Base-by-base conservation (phyloP, 2,113 vertebrate genomes). In the Phyllostomus discolor region DNA sequence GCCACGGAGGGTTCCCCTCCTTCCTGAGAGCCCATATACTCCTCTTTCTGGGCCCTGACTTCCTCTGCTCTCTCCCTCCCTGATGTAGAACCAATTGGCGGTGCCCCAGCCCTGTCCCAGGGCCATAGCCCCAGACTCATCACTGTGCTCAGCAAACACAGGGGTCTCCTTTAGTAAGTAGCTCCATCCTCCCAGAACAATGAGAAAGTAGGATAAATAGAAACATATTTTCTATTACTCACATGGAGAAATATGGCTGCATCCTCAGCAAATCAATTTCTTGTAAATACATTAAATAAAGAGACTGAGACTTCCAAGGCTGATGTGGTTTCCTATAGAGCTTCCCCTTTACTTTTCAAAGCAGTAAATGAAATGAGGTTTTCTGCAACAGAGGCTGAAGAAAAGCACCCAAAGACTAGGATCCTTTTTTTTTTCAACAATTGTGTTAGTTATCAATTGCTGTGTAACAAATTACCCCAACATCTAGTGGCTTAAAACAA, bases 301-400 rank as follows among this genome's bases (percentile, higher is more conserved):
- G 19, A 78, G 31, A 46, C 43, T 5, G 20, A 67, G 43, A 54
- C n/a, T 59, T 80, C 35, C 41, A 57, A 62, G 41, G 38, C 41
- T 43, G 19, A 38, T 28, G 10, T 41, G 19, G 19, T 73, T 82
- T 35, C 46, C 16, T 76, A 41, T 0, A 78, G 88, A 82, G 46
- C 57, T 24, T 64, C 52, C 79, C 75, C 8, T 70, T 84, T 93
- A n/a, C 19, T 64, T 88, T 88, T 88, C n/a, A 35, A 90, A 90
- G 66, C 7, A 54, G 33, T 83, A 52, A 90, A 76, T 81, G 33
- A 73, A 11, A 50, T 75, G 22, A 20, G 54, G 8, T 69, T 88
- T 89, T 89, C 57, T 82, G 88, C 89, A 67, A 62, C n/a, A 89
- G 22, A 93, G 11, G 11, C 66, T 22, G 54, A 81, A 57, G 48